These are phyloP conservation scores for Drosophila eohydei DNA, from an alignment of 2,888 invertebrate species.

Conservation along the genomic window DNA sequence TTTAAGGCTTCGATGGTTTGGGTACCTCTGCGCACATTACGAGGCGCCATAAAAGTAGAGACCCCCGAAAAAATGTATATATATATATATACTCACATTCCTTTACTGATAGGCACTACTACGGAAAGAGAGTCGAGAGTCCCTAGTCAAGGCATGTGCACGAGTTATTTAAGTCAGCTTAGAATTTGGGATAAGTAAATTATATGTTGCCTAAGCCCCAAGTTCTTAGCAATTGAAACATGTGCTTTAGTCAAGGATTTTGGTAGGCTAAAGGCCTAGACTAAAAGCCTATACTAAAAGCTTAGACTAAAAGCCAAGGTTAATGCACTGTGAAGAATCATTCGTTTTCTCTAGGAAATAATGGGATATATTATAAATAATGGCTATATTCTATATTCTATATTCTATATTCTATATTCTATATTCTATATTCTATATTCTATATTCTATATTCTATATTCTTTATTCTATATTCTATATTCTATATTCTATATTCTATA, in stretches of 20 bases:
- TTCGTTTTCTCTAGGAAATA: background rate
- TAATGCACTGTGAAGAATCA: background rate
- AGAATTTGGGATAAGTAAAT: conserved; percentile 50
- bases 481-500: background rate
- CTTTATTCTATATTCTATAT: too few relatives aligned
- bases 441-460: too few relatives aligned
- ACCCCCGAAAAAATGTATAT: conserved; percentile 18
- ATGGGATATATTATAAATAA: background rate
- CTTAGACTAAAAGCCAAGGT: background rate
- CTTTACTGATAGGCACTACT: conserved; percentile 26
- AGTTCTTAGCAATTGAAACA: conserved; percentile 5
- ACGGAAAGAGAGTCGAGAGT: background rate
- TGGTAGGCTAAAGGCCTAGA: background rate
- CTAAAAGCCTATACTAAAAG: background rate
- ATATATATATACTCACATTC: background rate
- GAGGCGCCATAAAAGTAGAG: conserved; percentile 66
- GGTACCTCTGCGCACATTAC: conserved; percentile 59
- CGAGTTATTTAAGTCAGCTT: conserved; percentile 60
- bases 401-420: too few relatives aligned
- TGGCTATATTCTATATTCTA: background rate
- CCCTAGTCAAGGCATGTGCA: conserved; percentile 19
- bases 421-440: too few relatives aligned
- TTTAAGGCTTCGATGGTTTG: conserved; percentile 60
- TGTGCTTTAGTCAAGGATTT: background rate
- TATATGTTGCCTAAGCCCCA: conserved; percentile 39